Evolutionary conservation across 2,797 vertebrate genomes (phyloP).

Genomic region (Melanogrammus aeglefinus): DNA sequence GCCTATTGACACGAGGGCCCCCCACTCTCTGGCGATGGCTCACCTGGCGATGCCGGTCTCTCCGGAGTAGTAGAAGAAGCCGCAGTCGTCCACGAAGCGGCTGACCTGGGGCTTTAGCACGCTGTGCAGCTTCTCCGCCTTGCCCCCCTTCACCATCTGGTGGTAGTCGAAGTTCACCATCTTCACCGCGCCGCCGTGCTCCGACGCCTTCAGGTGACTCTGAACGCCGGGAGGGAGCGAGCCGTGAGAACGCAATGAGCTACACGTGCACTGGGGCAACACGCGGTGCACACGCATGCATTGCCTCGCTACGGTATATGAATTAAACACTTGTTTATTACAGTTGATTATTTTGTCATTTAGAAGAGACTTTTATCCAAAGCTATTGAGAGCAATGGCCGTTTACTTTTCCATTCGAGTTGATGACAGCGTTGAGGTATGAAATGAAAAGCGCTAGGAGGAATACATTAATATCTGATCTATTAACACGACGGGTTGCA

Average conservation of each 20-base stretch:
- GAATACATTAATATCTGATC: neutral
- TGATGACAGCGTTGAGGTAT: neutral
- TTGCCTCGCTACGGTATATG: too few relatives aligned
- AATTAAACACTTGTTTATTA: neutral
- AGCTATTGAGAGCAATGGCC: too few relatives aligned
- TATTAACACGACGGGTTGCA: neutral
- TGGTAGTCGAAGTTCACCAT: slow-evolving; percentile 99
- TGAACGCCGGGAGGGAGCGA: slow-evolving; percentile 43
- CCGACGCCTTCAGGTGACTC: slow-evolving; percentile 96
- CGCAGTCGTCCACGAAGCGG: slow-evolving; percentile 88
- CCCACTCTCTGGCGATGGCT: slow-evolving; percentile 20
- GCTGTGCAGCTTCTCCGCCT: slow-evolving; percentile 88
- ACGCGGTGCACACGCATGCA: too few relatives aligned
- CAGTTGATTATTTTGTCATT: too few relatives aligned
- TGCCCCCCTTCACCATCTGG: slow-evolving; percentile 95
- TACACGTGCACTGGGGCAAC: too few relatives aligned
- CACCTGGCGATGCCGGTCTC: slow-evolving; percentile 87
- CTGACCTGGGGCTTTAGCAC: slow-evolving; percentile 88
- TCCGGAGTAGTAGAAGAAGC: slow-evolving; percentile 88
- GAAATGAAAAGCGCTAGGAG: neutral
- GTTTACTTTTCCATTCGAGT: neutral
- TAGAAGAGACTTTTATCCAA: too few relatives aligned
- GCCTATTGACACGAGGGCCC: too few relatives aligned
- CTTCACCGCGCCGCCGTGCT: slow-evolving; percentile 82
- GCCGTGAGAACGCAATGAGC: neutral